These are phyloP conservation scores for Cichladusa arquata DNA, from an alignment of 2,113 vertebrate species.

Conservation along the genomic window DNA sequence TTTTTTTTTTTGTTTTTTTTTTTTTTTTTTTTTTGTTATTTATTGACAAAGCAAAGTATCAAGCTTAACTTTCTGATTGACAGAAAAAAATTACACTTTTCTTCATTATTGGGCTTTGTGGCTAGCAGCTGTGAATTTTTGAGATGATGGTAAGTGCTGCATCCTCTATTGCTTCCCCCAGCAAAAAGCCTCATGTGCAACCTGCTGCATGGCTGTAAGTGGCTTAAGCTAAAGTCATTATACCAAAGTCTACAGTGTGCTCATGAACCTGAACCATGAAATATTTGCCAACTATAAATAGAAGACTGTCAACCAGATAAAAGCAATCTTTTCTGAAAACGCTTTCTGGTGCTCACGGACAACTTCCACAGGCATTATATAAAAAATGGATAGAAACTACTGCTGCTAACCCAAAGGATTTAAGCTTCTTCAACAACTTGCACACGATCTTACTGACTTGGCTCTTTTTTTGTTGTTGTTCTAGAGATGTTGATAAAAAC, in stretches of 20 bases:
- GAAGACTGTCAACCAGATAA: neutral
- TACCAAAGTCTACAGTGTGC: neutral
- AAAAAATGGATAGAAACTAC: slow-evolving; percentile 1
- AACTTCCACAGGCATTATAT: neutral
- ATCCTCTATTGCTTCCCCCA: neutral
- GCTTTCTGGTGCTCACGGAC: neutral
- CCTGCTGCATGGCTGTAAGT: neutral
- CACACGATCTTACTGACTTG: neutral
- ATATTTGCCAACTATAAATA: slow-evolving; percentile 55
- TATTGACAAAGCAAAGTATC: neutral
- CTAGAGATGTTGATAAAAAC: neutral
- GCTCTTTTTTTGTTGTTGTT: neutral
- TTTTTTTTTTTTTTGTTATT: neutral
- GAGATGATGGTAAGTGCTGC: neutral
- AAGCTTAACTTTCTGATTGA: neutral
- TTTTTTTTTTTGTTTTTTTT: neutral
- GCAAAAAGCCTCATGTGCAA: neutral
- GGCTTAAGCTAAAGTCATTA: neutral
- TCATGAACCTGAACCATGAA: neutral
- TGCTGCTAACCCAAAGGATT: neutral
- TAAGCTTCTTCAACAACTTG: neutral
- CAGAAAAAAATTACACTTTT: neutral
- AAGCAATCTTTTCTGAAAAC: slow-evolving; percentile 31
- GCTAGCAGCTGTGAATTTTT: neutral
- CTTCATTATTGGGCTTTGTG: neutral